These are phyloP conservation scores for Sebastes vulpes DNA, from an alignment of 2,797 vertebrate genomes.

Conservation along the genomic window DNA sequence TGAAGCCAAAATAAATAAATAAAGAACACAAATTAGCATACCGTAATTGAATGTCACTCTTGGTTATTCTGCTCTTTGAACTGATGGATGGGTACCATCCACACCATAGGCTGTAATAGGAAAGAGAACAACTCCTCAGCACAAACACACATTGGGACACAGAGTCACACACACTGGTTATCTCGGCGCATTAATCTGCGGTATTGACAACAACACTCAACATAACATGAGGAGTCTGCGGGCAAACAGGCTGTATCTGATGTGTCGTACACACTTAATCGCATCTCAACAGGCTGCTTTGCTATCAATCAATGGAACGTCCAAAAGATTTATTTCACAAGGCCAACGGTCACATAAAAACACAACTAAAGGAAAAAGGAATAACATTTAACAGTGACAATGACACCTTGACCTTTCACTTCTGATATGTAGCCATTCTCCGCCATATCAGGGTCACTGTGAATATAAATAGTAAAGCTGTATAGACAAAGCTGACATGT, in stretches of 20 bases:
- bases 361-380: neutral
- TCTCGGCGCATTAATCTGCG: constrained; percentile 47
- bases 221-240: constrained; percentile 17
- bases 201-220: constrained; percentile 48
- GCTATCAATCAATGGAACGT: constrained; percentile 16
- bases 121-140: constrained; percentile 9
- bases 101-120: constrained; percentile 34
- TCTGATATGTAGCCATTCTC: neutral
- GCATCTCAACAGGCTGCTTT: constrained; percentile 13
- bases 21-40: constrained; percentile 83
- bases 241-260: constrained; percentile 19
- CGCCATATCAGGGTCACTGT: neutral
- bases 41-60: constrained; percentile 85
- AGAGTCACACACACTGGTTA: constrained; percentile 33
- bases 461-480: neutral
- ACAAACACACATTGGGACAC: neutral
- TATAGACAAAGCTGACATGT: neutral
- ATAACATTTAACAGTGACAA: neutral
- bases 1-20: constrained; percentile 76
- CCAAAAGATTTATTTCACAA: constrained; percentile 21
- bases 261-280: constrained; percentile 27
- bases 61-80: constrained; percentile 80
- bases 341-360: neutral
- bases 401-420: constrained; percentile 6
- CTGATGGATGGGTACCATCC: constrained; percentile 69